These are phyloP conservation scores for Cyclophora albipunctata DNA, from an alignment of 2,888 invertebrate species.

Conservation along the genomic window DNA sequence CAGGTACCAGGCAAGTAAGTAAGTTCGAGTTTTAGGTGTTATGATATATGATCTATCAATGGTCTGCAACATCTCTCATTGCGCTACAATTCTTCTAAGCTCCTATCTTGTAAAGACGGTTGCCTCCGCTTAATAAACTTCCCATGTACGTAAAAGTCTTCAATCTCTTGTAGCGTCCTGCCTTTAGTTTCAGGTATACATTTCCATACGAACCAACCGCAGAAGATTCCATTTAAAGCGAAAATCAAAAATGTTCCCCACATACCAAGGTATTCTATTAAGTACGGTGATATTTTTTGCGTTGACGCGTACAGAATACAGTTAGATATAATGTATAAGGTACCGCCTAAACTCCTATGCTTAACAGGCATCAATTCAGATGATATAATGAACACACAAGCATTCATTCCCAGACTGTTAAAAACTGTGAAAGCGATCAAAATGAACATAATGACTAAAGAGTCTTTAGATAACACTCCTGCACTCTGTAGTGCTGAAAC, in stretches of 20 bases:
- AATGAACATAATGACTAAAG: constrained; percentile 13
- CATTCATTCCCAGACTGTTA: constrained; percentile 11
- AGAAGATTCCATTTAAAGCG: constrained; percentile 12
- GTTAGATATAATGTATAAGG: constrained; percentile 13
- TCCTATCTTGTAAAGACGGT: no score
- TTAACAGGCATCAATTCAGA: constrained; percentile 19
- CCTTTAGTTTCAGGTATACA: constrained; percentile 19
- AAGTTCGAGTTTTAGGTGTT: no score
- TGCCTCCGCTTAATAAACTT: constrained; percentile 6
- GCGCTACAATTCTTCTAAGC: no score
- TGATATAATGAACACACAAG: constrained; percentile 8
- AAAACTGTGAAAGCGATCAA: constrained; percentile 10
- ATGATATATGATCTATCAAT: no score
- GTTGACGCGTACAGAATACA: constrained; percentile 13
- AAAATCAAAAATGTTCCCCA: constrained; percentile 15
- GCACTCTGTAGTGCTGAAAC: constrained; percentile 11
- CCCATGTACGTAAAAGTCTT: constrained; percentile 15
- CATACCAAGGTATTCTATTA: constrained; percentile 12
- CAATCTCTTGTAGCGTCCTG: constrained; percentile 15
- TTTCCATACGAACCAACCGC: constrained; percentile 13
- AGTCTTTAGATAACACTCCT: constrained; percentile 6
- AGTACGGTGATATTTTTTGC: constrained; percentile 15
- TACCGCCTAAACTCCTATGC: constrained; percentile 16
- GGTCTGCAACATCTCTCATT: no score
- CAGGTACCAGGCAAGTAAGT: no score